Evolutionary conservation across 2,113 vertebrate genomes (phyloP).

Genomic region (Catharus fuscescens): DNA sequence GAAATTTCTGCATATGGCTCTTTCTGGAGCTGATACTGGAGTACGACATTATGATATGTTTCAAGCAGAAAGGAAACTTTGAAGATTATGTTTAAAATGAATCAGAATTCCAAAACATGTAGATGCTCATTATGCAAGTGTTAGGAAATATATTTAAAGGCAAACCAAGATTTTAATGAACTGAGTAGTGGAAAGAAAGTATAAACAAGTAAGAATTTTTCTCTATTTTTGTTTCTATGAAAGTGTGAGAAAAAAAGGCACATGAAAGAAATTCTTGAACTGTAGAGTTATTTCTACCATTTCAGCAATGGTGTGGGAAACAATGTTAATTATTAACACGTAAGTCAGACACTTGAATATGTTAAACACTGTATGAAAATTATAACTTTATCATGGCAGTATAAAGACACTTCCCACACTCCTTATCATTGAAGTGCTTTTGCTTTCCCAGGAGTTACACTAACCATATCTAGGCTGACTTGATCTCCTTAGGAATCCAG

Average conservation of each 20-base stretch:
- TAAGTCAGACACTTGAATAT: background rate
- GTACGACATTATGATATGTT: background rate
- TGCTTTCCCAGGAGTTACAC: background rate
- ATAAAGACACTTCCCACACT: background rate
- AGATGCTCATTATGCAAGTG: background rate
- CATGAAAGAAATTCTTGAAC: background rate
- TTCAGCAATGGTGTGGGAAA: background rate
- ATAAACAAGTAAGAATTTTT: background rate
- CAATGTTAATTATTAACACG: background rate
- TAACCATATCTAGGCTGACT: background rate
- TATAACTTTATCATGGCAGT: background rate
- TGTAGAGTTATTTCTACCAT: background rate
- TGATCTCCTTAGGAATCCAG: background rate
- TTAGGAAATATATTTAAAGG: background rate
- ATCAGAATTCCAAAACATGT: background rate
- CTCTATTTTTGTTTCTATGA: background rate
- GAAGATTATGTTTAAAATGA: background rate
- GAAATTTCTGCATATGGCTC: background rate
- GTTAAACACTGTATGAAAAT: background rate
- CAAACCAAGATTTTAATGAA: background rate
- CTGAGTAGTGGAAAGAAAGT: background rate
- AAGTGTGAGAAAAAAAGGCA: background rate
- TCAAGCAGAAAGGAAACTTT: background rate
- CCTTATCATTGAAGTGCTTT: background rate
- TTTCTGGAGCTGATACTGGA: background rate